Conservation (phyloP, 1,140 invertebrate genomes). For the Charaxes varanes region DNA sequence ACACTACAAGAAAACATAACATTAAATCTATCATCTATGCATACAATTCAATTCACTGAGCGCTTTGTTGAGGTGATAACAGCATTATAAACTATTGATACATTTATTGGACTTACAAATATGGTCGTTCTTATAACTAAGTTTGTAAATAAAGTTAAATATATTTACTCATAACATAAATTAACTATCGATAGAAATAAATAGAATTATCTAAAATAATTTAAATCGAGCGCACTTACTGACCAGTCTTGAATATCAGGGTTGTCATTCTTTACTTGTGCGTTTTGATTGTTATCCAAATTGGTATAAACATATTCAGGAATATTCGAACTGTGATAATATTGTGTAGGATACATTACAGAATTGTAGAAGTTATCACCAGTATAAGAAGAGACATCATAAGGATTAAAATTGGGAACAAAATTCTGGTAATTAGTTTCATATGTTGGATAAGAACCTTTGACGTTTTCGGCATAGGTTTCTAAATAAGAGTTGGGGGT, state of each 20-base stretch:
- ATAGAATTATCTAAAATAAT: conserved; percentile 19
- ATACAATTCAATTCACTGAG: no score
- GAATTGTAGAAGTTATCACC: conserved; percentile 20
- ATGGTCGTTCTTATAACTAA: no score
- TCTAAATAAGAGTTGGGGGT: conserved; percentile 1
- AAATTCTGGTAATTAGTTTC: conserved; percentile 10
- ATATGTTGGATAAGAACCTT: neutral
- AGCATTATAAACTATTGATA: no score
- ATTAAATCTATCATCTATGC: no score
- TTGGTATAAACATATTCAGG: conserved; percentile 8
- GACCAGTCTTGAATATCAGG: conserved; percentile 20
- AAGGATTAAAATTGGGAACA: neutral
- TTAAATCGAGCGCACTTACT: conserved; percentile 22
- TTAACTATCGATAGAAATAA: neutral
- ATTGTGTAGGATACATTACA: conserved; percentile 28
- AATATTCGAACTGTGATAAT: conserved; percentile 23
- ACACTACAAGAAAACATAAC: no score
- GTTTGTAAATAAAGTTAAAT: neutral
- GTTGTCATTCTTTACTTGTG: conserved; percentile 11
- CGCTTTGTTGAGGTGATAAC: no score
- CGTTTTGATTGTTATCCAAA: conserved; percentile 5
- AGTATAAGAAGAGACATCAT: neutral
- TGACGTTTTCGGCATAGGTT: conserved; percentile 2
- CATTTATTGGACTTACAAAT: no score
- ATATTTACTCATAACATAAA: neutral